A percentile compares a stretch with the other conserved stretches of the same genome.
Conservation (phyloP, 2,113 vertebrate species). For the Ceyx cyanopectus region DNA sequence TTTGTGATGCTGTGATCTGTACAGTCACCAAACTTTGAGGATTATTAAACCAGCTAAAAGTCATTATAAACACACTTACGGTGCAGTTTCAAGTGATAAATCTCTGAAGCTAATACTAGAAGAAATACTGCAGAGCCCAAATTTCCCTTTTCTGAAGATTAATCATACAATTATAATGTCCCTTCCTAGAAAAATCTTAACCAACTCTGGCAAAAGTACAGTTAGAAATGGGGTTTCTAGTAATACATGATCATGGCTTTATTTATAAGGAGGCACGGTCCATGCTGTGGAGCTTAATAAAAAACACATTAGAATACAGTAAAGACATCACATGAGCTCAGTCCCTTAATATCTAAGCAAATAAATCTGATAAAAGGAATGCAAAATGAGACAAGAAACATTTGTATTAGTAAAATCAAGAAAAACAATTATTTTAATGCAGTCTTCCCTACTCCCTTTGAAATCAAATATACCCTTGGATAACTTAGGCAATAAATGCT, state of each 20-base stretch:
- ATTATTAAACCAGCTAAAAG: constrained; percentile 66
- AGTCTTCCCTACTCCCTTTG: background rate
- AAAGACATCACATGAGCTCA: background rate
- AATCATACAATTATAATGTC: constrained; percentile 54
- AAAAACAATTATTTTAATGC: background rate
- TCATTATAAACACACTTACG: constrained; percentile 61
- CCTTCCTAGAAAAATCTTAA: constrained; percentile 57
- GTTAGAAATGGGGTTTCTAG: constrained; percentile 50
- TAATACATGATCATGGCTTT: constrained; percentile 11
- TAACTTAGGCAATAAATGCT: background rate
- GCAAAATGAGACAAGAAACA: background rate
- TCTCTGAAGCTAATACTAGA: constrained; percentile 44
- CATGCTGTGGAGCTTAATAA: constrained; percentile 33
- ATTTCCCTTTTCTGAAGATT: constrained; percentile 56
- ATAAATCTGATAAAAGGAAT: background rate
- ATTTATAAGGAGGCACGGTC: constrained; percentile 25
- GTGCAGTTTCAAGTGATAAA: constrained; percentile 62
- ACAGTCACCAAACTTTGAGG: constrained; percentile 44
- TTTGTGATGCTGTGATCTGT: constrained; percentile 44
- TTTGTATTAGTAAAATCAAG: background rate
- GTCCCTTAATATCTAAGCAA: background rate
- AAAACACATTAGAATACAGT: constrained; percentile 35
- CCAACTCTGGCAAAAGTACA: constrained; percentile 35
- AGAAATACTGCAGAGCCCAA: constrained; percentile 55
- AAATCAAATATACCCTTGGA: background rate